Base-by-base conservation (phyloP, 92 coral and sea anemone species). In the Blastomussa wellsi region DNA sequence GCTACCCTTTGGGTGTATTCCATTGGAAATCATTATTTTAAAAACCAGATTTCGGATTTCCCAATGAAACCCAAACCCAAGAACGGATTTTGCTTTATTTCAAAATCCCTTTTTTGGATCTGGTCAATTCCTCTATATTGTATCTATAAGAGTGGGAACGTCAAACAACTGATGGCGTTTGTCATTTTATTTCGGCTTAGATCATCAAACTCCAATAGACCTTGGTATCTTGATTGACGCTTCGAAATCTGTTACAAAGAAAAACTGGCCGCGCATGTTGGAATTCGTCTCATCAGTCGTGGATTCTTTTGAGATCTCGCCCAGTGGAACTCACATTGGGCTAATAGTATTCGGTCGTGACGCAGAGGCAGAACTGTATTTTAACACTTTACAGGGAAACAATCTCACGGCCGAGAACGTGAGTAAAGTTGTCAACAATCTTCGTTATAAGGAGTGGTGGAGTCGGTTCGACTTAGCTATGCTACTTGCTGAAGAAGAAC, bases 401-500 rank as follows among this genome's bases (percentile, higher is more conserved):
- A 86, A 84, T 35, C 29, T 77, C 41, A 84, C 92, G 0, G 78
- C 15, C 6, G 86, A 73, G 19, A 86, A 82, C 28, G 87, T 89
- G 39, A 73, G 70, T 57, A 86, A 74, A 29, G 72, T 79, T 36
- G 85, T 92, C 6, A 64, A 73, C 19, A 76, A 74, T 22, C 84
- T 92, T 32, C 31, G 29, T 24, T 69, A 64, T 39, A 84, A 66
- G 26, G 71, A 75, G 36, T 76, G 88, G 44, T 77, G 41, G 52
- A 77, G 88, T 13, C 87, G 88, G 33, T 82, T 89, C 24, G 95
- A 92, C 41, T 64, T 67, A 55, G 95, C 92, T 9, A 26, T 92
- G 38, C 79, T 64, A 52, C 78, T 55, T 36, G 79, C 86, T 5
- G 92, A 92, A 32, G 88, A 92, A 22, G 90, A 92, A 42, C 79